These are phyloP conservation scores for Solea solea DNA, from an alignment of 2,113 vertebrate genomes.

Conservation along the genomic window DNA sequence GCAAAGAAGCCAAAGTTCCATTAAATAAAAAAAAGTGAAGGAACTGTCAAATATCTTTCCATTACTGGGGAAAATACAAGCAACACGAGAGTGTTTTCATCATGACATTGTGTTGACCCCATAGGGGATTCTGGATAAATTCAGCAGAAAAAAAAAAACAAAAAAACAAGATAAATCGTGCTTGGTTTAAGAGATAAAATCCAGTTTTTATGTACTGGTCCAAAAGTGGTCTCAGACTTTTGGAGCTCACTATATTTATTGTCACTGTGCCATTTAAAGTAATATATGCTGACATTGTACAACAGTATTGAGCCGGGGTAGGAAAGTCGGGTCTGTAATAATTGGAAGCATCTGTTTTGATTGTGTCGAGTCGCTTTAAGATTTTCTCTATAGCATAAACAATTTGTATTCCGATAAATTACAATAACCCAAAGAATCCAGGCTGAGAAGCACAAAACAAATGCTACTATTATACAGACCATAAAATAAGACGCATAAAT, in stretches of 20 bases:
- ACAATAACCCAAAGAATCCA: neutral
- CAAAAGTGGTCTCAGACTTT: neutral
- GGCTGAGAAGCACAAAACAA: neutral
- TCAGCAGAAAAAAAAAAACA: conserved; percentile 2
- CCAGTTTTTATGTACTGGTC: conserved; percentile 8
- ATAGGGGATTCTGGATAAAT: neutral
- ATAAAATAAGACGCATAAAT: neutral
- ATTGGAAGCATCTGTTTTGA: neutral
- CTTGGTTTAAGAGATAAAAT: conserved; percentile 1
- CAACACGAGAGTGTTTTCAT: conserved; percentile 4
- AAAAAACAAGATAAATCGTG: neutral
- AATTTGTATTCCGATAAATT: too few species aligned
- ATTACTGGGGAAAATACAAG: conserved; percentile 5
- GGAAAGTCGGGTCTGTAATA: neutral
- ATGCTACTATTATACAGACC: neutral
- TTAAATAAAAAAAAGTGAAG: neutral
- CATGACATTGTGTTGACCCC: neutral
- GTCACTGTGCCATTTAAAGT: conserved; percentile 2
- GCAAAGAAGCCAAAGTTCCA: conserved; percentile 6
- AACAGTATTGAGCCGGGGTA: neutral
- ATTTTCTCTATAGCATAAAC: neutral
- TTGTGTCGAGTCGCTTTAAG: neutral
- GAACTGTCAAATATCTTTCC: neutral
- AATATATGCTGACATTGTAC: neutral
- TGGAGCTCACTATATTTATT: neutral